These are phyloP conservation scores for Aphis craccivora DNA, from an alignment of 1,140 invertebrate species.

Conservation along the genomic window DNA sequence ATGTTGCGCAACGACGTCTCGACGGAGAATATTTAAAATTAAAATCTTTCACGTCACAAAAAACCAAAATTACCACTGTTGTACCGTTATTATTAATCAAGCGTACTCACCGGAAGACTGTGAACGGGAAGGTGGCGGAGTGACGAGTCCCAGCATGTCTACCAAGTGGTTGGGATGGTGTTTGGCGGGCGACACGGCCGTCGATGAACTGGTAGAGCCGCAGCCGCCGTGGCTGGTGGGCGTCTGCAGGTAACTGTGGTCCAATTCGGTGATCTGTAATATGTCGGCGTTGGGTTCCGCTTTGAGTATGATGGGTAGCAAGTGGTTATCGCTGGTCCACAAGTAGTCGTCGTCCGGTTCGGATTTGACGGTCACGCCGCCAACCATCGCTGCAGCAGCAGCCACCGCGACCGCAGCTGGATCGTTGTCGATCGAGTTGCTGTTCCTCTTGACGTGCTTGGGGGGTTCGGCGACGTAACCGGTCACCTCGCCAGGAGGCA, in stretches of 20 bases:
- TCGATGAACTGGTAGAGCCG: background rate
- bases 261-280: conserved; percentile 39
- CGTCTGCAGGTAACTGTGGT: conserved; percentile 47
- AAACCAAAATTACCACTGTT: background rate
- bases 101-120: conserved; percentile 51
- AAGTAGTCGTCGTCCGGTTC: conserved; percentile 49
- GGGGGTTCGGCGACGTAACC: conserved; percentile 30
- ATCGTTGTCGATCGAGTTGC: background rate
- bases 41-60: background rate
- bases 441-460: background rate
- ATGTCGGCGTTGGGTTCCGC: conserved; percentile 42
- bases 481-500: conserved; percentile 47
- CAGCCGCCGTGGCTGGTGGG: background rate
- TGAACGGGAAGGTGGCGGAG: conserved; percentile 43
- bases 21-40: background rate
- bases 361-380: background rate
- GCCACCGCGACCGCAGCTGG: background rate
- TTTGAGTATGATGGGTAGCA: conserved; percentile 51
- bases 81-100: background rate
- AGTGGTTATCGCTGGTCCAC: conserved; percentile 39
- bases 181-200: conserved; percentile 18
- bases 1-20: conserved; percentile 41
- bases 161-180: conserved; percentile 34
- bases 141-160: conserved; percentile 49
- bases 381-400: background rate